A percentile compares a stretch with the other conserved stretches of the same genome.
Evolutionary conservation across 2,797 vertebrate genomes (phyloP).

Genomic region (Ptychadena robeensis): DNA sequence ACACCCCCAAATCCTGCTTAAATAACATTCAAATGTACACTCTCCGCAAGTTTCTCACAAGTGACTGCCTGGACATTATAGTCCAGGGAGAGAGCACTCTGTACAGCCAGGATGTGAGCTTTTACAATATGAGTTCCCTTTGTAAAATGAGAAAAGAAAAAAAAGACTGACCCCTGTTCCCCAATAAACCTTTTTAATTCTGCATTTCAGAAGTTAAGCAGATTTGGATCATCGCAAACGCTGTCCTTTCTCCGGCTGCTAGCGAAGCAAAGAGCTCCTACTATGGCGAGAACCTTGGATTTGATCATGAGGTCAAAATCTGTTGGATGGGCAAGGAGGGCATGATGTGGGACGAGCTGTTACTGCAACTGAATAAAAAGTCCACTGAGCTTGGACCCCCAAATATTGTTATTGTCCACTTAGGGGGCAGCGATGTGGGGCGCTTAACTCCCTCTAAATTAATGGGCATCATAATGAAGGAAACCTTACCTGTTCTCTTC

Average conservation of each 20-base stretch:
- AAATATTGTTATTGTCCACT: not conserved
- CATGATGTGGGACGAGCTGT: not conserved
- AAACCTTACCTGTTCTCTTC: not conserved
- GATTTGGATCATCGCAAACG: not conserved
- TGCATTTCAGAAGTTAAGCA: not conserved
- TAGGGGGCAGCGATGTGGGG: not conserved
- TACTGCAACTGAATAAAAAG: too few relatives aligned
- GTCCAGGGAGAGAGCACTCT: too few relatives aligned
- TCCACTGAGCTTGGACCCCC: not conserved
- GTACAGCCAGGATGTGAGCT: too few relatives aligned
- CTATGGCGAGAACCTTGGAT: not conserved
- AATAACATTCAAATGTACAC: too few relatives aligned
- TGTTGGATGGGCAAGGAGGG: not conserved
- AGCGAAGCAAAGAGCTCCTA: not conserved
- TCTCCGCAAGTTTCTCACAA: too few relatives aligned
- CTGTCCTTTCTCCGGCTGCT: not conserved
- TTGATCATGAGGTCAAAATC: not conserved
- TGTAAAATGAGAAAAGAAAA: too few relatives aligned
- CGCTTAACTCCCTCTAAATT: rapidly evolving
- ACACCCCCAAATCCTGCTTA: too few relatives aligned
- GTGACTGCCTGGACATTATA: too few relatives aligned
- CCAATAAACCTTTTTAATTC: not conserved
- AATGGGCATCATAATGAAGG: not conserved
- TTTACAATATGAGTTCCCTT: too few relatives aligned
- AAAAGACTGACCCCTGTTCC: too few relatives aligned